Conservation (phyloP, 1,140 invertebrate species). For the Drosophila pseudoananassae region DNA sequence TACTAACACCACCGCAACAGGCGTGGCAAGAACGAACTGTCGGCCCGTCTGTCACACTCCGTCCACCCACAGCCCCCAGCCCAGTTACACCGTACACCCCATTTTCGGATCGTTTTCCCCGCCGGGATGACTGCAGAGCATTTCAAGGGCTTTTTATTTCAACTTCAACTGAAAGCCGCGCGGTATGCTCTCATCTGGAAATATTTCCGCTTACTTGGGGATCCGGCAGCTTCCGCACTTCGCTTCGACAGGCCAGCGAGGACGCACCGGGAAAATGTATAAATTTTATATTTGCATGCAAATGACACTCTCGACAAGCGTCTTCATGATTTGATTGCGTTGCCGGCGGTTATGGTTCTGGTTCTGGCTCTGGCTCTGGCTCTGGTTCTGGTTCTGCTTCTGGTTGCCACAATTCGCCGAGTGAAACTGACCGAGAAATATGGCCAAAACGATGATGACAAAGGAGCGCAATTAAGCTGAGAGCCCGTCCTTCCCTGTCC, state of each 20-base stretch:
- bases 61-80: background rate
- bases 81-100: background rate
- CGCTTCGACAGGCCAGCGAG: constrained; percentile 14
- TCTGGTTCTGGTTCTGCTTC: background rate
- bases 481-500: constrained; percentile 15
- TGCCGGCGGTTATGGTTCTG: constrained; percentile 14
- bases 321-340: constrained; percentile 55
- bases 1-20: constrained; percentile 30
- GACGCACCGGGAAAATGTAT: constrained; percentile 8
- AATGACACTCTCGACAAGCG: constrained; percentile 42
- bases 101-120: background rate
- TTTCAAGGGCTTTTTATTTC: constrained; percentile 68
- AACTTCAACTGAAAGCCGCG: constrained; percentile 29
- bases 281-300: constrained; percentile 52
- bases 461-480: constrained; percentile 49
- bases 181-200: constrained; percentile 36
- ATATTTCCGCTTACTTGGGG: constrained; percentile 12
- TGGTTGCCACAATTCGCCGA: constrained; percentile 16
- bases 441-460: constrained; percentile 11
- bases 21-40: constrained; percentile 38
- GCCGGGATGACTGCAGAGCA: constrained; percentile 9
- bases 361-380: background rate
- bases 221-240: background rate
- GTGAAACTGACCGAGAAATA: constrained; percentile 23
- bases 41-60: constrained; percentile 1